Evolutionary conservation across 2,888 invertebrate species (phyloP).

Genomic region (Synergus laeviventris): DNA sequence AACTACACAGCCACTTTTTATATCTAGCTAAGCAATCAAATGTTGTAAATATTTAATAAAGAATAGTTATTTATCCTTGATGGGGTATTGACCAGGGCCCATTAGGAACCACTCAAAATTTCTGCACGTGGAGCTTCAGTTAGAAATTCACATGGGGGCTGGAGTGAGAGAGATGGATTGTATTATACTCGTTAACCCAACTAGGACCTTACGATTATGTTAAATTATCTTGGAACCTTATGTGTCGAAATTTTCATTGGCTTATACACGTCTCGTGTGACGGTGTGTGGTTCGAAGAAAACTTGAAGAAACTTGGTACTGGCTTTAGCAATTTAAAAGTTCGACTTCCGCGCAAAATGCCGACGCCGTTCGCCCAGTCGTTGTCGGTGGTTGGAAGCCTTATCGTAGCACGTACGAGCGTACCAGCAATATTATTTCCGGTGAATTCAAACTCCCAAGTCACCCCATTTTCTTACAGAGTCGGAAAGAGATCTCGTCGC

Average conservation of each 20-base stretch:
- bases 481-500: conserved; percentile 27
- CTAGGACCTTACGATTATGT: conserved; percentile 11
- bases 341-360: conserved; percentile 42
- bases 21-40: no score
- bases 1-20: no score
- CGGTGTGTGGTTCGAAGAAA: conserved; percentile 17
- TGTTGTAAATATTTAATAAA: no score
- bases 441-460: conserved; percentile 24
- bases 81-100: no score
- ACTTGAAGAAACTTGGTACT: conserved; percentile 56
- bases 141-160: neutral
- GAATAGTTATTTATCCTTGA: no score
- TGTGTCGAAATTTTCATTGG: conserved; percentile 32
- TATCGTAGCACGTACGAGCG: conserved; percentile 32
- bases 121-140: no score
- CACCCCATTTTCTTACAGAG: neutral
- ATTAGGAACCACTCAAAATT: no score
- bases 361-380: neutral
- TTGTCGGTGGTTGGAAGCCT: conserved; percentile 14
- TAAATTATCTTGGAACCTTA: conserved; percentile 16
- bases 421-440: conserved; percentile 37
- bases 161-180: neutral
- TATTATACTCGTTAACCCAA: neutral
- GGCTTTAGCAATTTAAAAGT: conserved; percentile 66
- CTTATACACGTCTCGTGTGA: conserved; percentile 37